Conservation (phyloP, 2,113 vertebrate species). For the Tenebrosternarchus preto region DNA sequence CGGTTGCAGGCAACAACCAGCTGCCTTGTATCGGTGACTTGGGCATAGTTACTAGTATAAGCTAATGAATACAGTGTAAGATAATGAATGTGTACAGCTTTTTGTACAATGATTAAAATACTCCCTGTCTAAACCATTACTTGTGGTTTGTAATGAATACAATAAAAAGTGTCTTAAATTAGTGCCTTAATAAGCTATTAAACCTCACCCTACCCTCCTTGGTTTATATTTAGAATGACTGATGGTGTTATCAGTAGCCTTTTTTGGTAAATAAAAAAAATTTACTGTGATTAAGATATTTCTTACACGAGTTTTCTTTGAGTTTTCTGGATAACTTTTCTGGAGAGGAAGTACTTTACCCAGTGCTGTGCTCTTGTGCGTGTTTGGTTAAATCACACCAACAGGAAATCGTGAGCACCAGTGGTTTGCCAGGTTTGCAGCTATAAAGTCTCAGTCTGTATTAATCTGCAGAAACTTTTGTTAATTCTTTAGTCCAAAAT, state of each 20-base stretch:
- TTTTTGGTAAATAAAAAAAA: too few species aligned
- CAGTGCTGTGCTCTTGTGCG: not conserved
- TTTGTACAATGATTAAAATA: not conserved
- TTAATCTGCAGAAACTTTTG: too few species aligned
- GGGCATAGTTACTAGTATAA: not conserved
- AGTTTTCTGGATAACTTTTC: too few species aligned
- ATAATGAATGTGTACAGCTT: too few species aligned
- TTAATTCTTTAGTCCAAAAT: too few species aligned
- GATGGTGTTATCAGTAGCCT: too few species aligned
- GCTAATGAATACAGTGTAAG: too few species aligned
- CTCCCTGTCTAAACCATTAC: not conserved
- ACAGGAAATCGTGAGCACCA: not conserved
- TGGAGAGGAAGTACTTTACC: not conserved
- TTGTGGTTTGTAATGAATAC: not conserved
- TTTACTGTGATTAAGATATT: too few species aligned
- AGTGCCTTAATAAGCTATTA: not conserved
- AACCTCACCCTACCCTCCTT: not conserved
- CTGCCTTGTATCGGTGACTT: not conserved
- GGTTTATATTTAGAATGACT: not conserved
- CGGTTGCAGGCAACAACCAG: not conserved
- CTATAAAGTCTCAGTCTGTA: not conserved
- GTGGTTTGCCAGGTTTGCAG: not conserved
- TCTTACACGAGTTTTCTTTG: too few species aligned
- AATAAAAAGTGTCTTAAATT: not conserved
- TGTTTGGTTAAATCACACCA: not conserved